Base-by-base conservation (phyloP, 2,888 invertebrate species). In the Drosophila neutralis region DNA sequence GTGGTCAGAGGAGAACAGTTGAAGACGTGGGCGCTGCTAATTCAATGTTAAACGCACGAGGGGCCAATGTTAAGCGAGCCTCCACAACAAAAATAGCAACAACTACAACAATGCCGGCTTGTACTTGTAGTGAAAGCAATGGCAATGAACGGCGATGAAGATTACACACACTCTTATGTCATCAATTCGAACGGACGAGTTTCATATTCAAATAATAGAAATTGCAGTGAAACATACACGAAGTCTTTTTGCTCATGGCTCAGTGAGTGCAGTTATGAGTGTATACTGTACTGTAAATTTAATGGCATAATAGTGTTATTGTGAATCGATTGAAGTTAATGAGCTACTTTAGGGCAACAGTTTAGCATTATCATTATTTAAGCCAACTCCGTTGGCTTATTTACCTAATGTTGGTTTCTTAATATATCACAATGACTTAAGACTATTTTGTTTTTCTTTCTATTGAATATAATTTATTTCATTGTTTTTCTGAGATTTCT, bases 31-130 rank as follows among this genome's bases (percentile, higher is more conserved):
- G 89, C 69, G 79, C 84, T 81, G 73, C 54, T 73, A 83, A 81
- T 73, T 86, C 89, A 84, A 89, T 84, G 84, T 79, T 89, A 76
- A 78, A 73, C 70, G 31, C 57, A 77, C 63, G 65, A 69, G 70
- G 66, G 62, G 65, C 70, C 79, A 76, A 87, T 87, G 76, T 73
- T 81, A 80, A 83, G 63, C 76, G 60, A 57, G 62, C 65, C 64
- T 31, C 70, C 69, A 33, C 62, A 51, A 62, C 59, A 24, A 31
- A 29, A 48, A 48, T n/a, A 38, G 2, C 27, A 53, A 35, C 7
- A 52, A 21, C 27, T 29, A 18, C 38, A 38, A 45, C 36, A 63
- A 35, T 35, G 27, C 15, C 27, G 27, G 31, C 53, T 42, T 53
- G 64, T 29, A 82, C 71, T 71, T 72, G 60, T 31, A 62, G 79